Evolutionary conservation across 2,888 invertebrate species (phyloP), one percentile per base, ranked within the genome.

Genomic region (Orchesella flavescens): DNA sequence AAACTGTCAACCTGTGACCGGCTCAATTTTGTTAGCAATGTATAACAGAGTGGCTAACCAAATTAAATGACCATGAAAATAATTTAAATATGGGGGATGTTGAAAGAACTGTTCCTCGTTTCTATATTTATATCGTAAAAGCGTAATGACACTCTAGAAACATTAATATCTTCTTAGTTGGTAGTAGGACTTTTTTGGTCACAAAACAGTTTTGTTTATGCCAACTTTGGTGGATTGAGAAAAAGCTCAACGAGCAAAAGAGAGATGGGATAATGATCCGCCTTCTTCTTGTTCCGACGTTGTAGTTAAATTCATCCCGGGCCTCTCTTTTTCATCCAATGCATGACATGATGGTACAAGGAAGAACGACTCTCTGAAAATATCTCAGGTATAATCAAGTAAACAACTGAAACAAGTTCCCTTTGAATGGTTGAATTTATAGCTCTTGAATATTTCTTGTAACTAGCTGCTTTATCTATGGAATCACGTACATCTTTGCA

Each of bases 371-470:
- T 19, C 69, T 75, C 53, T 49, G 24, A 75, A 75, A 71, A 71
- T 75, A 82, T 82, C 81, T 74, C 75, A 69, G 81, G 75, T 82
- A 68, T 75, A 82, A 82, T 82, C 81, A 75, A 82, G 80, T 81
- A 81, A 81, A 75, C 75, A 82, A 63, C 75, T 61, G 74, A 75
- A 82, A 82, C 81, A 82, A 82, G 81, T 82, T 82, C 74, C 81
- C 66, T 82, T 81, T 74, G 69, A 82, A 75, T 57, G 43, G 63
- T 69, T 82, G 69, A 82, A 82, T 82, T 75, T 75, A 82, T 75
- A 68, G 69, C 49, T 68, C 74, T 74, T 66, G 57, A 74, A 68
- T 34, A 34, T 81, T 81, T n/a, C n/a, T 71, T 65, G 59, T 68
- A 73, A 80, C 74, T 66, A 81, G 80, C 65, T 82, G 63, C 59